Evolutionary conservation across 2,113 vertebrate genomes (phyloP).

Genomic region (Brachionichthys hirsutus): DNA sequence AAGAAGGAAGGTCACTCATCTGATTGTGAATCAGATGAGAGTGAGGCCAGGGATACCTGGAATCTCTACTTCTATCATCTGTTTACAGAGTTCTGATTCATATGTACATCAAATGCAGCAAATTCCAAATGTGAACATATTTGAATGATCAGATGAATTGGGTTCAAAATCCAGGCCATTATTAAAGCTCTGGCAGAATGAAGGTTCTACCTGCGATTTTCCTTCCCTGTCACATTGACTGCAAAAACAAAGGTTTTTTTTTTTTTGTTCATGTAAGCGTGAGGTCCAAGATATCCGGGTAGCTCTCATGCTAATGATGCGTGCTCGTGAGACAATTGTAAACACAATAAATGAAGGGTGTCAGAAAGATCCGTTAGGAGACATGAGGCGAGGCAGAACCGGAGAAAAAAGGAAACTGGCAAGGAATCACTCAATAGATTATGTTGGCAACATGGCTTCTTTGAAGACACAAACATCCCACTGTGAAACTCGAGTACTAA

Average conservation of each 20-base stretch:
- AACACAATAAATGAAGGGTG: background rate
- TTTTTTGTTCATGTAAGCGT: background rate
- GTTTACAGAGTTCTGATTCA: constrained; percentile 11
- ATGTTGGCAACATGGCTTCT: constrained; percentile 54
- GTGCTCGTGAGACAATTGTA: constrained; percentile 13
- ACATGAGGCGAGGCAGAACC: constrained; percentile 35
- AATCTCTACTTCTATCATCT: constrained; percentile 17
- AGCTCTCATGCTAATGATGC: constrained; percentile 30
- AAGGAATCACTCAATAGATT: constrained; percentile 66
- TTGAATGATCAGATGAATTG: constrained; percentile 1
- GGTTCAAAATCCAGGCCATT: constrained; percentile 6
- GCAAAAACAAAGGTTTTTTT: constrained; percentile 5
- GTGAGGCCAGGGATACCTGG: constrained; percentile 48
- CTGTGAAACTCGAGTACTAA: constrained; percentile 56
- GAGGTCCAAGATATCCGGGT: no score
- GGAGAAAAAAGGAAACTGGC: constrained; percentile 44
- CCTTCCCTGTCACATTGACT: background rate
- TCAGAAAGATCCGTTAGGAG: constrained; percentile 37
- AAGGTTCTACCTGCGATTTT: background rate
- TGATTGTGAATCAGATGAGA: no score
- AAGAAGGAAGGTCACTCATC: constrained; percentile 46
- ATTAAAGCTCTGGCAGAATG: constrained; percentile 6
- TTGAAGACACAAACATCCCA: constrained; percentile 65
- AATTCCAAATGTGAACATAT: constrained; percentile 28
- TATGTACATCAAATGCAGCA: constrained; percentile 17